These are phyloP conservation scores for Cactoblastis cactorum DNA, from an alignment of 2,888 invertebrate species.

Conservation along the genomic window DNA sequence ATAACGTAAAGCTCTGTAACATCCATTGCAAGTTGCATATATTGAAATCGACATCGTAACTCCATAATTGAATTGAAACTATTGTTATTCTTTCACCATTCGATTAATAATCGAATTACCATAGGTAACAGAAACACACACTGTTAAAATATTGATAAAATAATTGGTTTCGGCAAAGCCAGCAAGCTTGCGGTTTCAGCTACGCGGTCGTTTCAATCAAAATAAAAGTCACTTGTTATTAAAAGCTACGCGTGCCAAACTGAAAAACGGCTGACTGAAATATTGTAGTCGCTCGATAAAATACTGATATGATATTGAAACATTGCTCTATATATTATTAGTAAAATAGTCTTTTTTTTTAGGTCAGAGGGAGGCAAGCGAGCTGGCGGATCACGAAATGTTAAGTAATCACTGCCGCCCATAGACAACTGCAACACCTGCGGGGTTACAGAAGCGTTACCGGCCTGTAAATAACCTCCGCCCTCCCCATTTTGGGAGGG, in stretches of 20 bases:
- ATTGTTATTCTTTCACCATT: not conserved
- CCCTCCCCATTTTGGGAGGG: too few relatives aligned
- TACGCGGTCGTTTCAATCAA: slow-evolving; percentile 3
- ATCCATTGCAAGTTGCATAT: too few relatives aligned
- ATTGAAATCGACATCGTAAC: too few relatives aligned
- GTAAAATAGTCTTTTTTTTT: too few relatives aligned
- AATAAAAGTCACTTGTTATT: slow-evolving; percentile 7
- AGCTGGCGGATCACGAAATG: too few relatives aligned
- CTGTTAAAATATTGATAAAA: not conserved
- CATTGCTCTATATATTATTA: too few relatives aligned
- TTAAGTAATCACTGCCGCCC: too few relatives aligned
- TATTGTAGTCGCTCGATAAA: not conserved
- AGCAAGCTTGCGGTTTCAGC: not conserved
- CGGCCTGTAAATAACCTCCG: too few relatives aligned
- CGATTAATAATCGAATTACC: not conserved
- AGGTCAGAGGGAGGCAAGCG: too few relatives aligned
- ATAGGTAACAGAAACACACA: not conserved
- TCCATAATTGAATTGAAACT: not conserved
- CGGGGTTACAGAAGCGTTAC: too few relatives aligned
- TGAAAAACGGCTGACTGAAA: not conserved
- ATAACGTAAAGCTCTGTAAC: too few relatives aligned
- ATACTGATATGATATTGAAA: not conserved
- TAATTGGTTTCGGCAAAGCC: slow-evolving; percentile 3
- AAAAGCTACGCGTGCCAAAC: slow-evolving; percentile 7
- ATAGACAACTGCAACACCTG: too few relatives aligned